phyloP scores from a whole-genome alignment of 2,113 vertebrate species.

The Leptobrachium ailaonicum region DNA sequence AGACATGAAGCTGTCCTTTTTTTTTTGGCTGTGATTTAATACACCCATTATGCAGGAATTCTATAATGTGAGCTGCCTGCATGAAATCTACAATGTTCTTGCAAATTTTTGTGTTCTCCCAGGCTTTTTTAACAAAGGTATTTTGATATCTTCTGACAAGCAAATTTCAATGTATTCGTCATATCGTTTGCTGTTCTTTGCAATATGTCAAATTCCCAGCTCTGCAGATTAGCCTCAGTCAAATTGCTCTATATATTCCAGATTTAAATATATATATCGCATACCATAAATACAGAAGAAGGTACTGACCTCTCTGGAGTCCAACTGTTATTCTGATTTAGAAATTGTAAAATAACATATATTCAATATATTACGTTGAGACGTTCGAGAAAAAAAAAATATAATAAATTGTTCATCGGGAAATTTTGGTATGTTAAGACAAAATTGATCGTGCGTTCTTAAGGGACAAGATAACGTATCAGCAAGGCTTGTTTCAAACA shows the following conservation, averaged over 20 bases:
- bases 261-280: constrained; percentile 46
- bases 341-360: constrained; percentile 30
- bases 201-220: constrained; percentile 45
- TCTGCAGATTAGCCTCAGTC: constrained; percentile 33
- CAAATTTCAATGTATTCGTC: constrained; percentile 46
- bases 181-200: constrained; percentile 35
- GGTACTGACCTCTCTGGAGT: constrained; percentile 24
- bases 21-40: constrained; percentile 31
- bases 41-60: constrained; percentile 44
- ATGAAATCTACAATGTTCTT: constrained; percentile 32
- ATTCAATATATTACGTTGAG: constrained; percentile 28
- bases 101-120: constrained; percentile 42
- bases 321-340: constrained; percentile 41
- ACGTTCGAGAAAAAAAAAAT: not conserved
- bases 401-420: constrained; percentile 30
- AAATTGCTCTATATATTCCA: constrained; percentile 36
- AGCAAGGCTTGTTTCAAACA: constrained; percentile 33
- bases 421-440: constrained; percentile 17
- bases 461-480: constrained; percentile 48
- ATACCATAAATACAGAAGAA: constrained; percentile 39
- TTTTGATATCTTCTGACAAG: constrained; percentile 50
- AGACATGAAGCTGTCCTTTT: constrained; percentile 15
- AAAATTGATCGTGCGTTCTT: constrained; percentile 40
- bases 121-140: constrained; percentile 43
- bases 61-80: constrained; percentile 32